Evolutionary conservation across 2,113 vertebrate species (phyloP).

Genomic region (Piprites chloris): DNA sequence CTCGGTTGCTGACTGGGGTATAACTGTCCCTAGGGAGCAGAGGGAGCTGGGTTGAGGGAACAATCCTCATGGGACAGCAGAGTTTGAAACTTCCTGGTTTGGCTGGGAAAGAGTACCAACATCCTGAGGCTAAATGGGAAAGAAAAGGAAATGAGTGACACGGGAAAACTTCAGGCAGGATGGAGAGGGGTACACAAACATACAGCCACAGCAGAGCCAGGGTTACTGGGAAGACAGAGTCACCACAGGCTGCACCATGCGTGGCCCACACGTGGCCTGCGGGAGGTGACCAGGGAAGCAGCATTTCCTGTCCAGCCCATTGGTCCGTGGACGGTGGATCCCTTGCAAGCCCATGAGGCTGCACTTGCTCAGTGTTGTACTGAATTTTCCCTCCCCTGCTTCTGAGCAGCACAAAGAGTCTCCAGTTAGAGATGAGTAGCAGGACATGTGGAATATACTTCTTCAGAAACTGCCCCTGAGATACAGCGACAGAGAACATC

Average conservation of each 20-base stretch:
- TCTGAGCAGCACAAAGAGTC: background rate
- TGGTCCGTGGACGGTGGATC: background rate
- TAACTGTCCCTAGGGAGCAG: background rate
- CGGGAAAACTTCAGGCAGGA: background rate
- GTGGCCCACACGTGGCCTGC: background rate
- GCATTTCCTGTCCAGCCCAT: background rate
- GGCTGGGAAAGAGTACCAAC: background rate
- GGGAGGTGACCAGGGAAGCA: background rate
- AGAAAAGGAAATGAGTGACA: background rate
- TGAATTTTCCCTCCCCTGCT: background rate
- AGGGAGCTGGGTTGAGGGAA: background rate
- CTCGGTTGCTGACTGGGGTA: background rate
- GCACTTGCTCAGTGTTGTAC: background rate
- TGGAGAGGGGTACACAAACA: rapidly evolving
- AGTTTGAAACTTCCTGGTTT: background rate
- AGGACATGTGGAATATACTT: background rate
- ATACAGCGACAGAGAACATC: background rate
- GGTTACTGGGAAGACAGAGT: background rate
- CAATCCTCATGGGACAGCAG: background rate
- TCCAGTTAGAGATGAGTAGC: background rate
- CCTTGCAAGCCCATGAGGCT: rapidly evolving
- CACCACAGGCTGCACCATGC: rapidly evolving
- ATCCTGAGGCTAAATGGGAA: background rate
- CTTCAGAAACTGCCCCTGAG: background rate
- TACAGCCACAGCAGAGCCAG: background rate